Conservation (phyloP, 1,140 invertebrate genomes). For the Zophobas atratus region DNA sequence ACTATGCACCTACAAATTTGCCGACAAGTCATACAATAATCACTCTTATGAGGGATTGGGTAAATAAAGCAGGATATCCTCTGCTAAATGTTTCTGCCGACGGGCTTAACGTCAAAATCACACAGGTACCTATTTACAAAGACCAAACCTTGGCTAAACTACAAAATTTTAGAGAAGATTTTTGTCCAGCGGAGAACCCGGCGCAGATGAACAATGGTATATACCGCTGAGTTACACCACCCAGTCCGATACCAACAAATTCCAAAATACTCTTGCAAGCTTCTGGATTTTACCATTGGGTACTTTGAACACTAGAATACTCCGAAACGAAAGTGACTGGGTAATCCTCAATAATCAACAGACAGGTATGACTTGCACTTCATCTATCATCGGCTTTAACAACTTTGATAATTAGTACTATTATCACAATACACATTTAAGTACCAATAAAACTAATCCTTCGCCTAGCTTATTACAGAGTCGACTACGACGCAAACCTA, state of each 20-base stretch:
- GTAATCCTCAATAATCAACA: slow-evolving; percentile 80
- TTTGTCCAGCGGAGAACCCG: neutral
- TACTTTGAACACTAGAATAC: slow-evolving; percentile 50
- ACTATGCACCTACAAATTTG: neutral
- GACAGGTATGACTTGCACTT: slow-evolving; percentile 69
- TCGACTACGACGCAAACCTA: slow-evolving; percentile 80
- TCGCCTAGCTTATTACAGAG: slow-evolving; percentile 81
- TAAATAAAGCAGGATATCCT: slow-evolving; percentile 71
- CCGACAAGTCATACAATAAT: slow-evolving; percentile 62
- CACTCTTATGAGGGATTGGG: slow-evolving; percentile 76
- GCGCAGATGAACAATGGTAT: slow-evolving; percentile 68
- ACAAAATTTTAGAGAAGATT: slow-evolving; percentile 17
- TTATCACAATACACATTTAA: too few species aligned
- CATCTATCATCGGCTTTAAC: too few species aligned
- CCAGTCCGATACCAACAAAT: slow-evolving; percentile 52
- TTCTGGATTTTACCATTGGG: slow-evolving; percentile 66
- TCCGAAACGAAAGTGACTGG: slow-evolving; percentile 74
- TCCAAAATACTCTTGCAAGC: slow-evolving; percentile 73
- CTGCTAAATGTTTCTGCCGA: too few species aligned
- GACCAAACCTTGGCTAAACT: too few species aligned
- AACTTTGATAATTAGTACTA: too few species aligned
- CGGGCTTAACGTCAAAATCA: slow-evolving; percentile 47
- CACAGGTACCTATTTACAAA: too few species aligned
- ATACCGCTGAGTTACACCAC: slow-evolving; percentile 76
- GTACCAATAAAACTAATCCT: too few species aligned